Evolutionary conservation across 2,113 vertebrate species (phyloP).

Genomic region (Sminthopsis crassicaudata): DNA sequence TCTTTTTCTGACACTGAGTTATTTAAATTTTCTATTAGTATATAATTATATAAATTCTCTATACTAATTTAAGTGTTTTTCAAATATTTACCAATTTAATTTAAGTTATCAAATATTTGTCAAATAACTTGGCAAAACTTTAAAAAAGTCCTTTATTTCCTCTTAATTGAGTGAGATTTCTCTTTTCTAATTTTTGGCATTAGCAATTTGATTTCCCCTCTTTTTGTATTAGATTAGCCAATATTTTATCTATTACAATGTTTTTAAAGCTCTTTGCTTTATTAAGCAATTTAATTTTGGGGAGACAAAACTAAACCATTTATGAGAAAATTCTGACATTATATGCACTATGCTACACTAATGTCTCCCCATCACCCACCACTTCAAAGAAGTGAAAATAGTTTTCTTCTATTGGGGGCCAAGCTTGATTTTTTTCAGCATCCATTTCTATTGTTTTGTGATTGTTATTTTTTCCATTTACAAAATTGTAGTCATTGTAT

Average conservation of each 20-base stretch:
- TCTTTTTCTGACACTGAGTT: neutral
- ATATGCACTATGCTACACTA: neutral
- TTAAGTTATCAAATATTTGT: neutral
- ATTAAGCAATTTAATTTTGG: neutral
- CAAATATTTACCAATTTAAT: neutral
- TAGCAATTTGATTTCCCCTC: neutral
- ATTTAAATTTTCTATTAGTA: neutral
- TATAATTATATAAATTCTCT: no score
- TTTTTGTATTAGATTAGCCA: neutral
- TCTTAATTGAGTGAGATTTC: neutral
- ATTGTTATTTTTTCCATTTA: neutral
- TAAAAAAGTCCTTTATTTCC: neutral
- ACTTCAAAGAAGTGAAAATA: neutral
- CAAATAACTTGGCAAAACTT: neutral
- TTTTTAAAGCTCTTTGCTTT: neutral
- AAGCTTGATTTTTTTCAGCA: neutral
- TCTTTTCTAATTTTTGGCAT: neutral
- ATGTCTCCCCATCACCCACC: neutral
- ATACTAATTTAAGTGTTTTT: neutral
- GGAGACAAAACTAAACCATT: neutral
- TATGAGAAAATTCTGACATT: neutral
- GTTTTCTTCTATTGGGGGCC: neutral
- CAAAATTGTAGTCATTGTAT: neutral
- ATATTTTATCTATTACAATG: neutral
- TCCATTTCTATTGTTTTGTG: neutral